Percentiles rank a stretch among this genome's conserved stretches.
These are phyloP conservation scores for Marmota flaviventris DNA, from an alignment of 2,113 vertebrate species.

Conservation along the genomic window DNA sequence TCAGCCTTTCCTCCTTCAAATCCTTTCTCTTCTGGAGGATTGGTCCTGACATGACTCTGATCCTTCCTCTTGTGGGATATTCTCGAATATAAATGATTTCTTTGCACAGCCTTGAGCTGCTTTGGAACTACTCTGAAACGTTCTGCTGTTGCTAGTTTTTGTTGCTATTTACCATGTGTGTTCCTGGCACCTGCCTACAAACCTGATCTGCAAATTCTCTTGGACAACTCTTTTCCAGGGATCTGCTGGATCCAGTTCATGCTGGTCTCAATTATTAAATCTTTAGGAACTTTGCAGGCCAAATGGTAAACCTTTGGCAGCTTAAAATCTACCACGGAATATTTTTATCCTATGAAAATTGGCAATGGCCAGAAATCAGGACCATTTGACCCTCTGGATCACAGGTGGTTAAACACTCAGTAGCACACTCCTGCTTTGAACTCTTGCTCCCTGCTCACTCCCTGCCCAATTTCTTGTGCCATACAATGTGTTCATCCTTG, in stretches of 20 bases:
- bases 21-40: not conserved
- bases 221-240: not conserved
- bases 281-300: not conserved
- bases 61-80: not conserved
- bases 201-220: not conserved
- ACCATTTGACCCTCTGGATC: not conserved
- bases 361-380: not conserved
- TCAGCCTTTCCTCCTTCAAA: not conserved
- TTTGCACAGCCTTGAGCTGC: not conserved
- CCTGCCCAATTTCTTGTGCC: not conserved
- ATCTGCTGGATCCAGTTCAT: not conserved
- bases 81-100: not conserved
- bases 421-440: not conserved
- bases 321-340: not conserved
- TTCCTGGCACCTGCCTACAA: not conserved
- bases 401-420: not conserved
- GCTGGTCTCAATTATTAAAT: not conserved
- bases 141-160: not conserved
- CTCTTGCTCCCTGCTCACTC: not conserved
- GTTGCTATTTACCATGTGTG: not conserved
- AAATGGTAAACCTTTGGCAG: not conserved
- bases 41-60: not conserved
- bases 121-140: not conserved
- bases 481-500: not conserved
- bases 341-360: not conserved